Evolutionary conservation across 2,888 invertebrate genomes (phyloP).

Genomic region (Anthoptus insignis): DNA sequence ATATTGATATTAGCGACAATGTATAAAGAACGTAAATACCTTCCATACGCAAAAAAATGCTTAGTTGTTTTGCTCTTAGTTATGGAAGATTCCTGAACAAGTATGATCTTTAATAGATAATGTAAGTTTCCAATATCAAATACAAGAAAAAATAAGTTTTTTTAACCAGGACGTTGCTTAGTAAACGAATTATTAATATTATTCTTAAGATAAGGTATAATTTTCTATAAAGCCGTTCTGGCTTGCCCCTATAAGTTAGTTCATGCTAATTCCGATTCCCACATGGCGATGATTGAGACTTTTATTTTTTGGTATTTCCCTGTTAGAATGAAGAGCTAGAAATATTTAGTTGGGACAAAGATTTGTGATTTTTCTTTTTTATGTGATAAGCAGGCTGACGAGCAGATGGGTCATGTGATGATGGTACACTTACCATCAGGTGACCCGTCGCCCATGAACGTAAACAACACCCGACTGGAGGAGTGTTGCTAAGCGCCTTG

Average conservation of each 20-base stretch:
- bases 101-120: not conserved
- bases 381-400: too few species aligned
- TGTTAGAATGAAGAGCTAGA: conserved; percentile 18
- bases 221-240: conserved; percentile 59
- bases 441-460: too few species aligned
- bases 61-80: not conserved
- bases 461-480: too few species aligned
- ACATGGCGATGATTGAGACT: conserved; percentile 73
- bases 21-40: too few species aligned
- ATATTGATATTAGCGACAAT: not conserved
- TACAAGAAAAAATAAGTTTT: conserved; percentile 24
- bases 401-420: too few species aligned
- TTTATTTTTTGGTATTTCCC: conserved; percentile 66
- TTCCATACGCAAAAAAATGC: too few species aligned
- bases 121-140: conserved; percentile 22
- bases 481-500: too few species aligned
- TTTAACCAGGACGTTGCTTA: not conserved
- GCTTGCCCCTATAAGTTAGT: conserved; percentile 58
- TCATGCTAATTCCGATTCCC: conserved; percentile 65
- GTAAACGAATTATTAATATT: not conserved
- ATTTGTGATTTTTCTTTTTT: too few species aligned
- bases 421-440: too few species aligned
- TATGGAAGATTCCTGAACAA: not conserved
- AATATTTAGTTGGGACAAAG: conserved; percentile 20
- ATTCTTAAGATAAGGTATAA: conserved; percentile 32